Evolutionary conservation across 2,113 vertebrate species (phyloP), one percentile per base, ranked within the genome.

Genomic region (Pituophis catenifer): DNA sequence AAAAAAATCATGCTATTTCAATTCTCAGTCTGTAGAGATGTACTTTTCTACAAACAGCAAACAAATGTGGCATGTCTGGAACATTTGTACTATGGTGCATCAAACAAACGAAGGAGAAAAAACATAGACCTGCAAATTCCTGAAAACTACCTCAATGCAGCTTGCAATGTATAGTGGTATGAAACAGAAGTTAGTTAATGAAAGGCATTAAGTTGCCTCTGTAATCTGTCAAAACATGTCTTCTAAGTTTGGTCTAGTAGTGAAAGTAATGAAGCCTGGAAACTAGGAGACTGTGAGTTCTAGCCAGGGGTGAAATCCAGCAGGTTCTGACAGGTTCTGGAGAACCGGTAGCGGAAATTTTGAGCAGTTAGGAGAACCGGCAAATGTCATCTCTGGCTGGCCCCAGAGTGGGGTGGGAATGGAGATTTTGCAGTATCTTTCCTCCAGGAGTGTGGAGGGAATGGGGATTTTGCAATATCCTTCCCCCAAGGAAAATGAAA

Each of bases 41-140:
- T 29, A 65, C 86, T 94, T 93, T 95, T 50, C 21, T 90, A 21
- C n/a, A 6, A 90, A 70, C 29, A 87, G 26, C 44, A 19, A 87
- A 62, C 59, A 87, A 91, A 86, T 59, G 13, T 52, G 55, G 59
- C n/a, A 29, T 33, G 33, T 85, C 53, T 81, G 70, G 1, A 85
- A n/a, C 5, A 7, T 26, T 50, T 24, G 29, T 58, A 55, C 54
- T 23, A 50, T n/a, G 55, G 13, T 58, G 54, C n/a, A 44, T 13
- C 55, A 50, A 87, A 85, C 15, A 87, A 52, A 87, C 23, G 29
- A 91, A 29, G 21, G 55, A 87, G 85, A 23, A 87, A 87, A 57
- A 33, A 62, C 44, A 92, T 33, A 6, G 87, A 57, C 26, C 50
- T 52, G 58, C 29, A n/a, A 85, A 57, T 55, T 1, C 29, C 85